A percentile compares a stretch with the other conserved stretches of the same genome.
These are phyloP conservation scores for Oscheius sp. DNA, from an alignment of 2,888 invertebrate species.

Conservation along the genomic window DNA sequence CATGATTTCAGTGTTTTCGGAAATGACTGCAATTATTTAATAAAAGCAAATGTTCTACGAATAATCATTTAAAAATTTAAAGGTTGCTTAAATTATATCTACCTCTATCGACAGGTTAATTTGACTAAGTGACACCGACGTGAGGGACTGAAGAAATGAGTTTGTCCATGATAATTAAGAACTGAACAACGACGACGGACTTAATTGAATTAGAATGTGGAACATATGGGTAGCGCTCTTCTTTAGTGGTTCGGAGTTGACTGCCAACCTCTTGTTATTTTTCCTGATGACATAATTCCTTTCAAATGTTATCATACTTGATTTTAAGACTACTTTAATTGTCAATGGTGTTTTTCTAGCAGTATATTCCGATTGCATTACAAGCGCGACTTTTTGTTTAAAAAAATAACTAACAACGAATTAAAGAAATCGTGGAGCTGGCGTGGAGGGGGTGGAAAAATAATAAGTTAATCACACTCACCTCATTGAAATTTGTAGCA, in stretches of 20 bases:
- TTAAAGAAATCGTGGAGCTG: neutral
- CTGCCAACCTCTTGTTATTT: neutral
- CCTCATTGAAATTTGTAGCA: conserved; percentile 12
- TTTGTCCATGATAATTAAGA: conserved; percentile 31
- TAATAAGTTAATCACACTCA: conserved; percentile 21
- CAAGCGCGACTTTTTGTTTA: too few species aligned
- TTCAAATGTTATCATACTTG: too few species aligned
- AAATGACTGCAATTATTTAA: neutral
- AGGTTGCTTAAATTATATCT: too few species aligned
- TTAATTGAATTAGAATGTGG: conserved; percentile 31
- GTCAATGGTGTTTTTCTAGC: too few species aligned
- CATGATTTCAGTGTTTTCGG: conserved; percentile 1
- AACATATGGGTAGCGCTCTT: conserved; percentile 21
- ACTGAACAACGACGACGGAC: conserved; percentile 24
- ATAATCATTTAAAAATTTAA: neutral
- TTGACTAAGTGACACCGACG: neutral
- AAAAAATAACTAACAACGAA: too few species aligned
- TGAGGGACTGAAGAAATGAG: conserved; percentile 17
- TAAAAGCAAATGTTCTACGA: too few species aligned
- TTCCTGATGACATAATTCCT: neutral
- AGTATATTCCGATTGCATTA: too few species aligned
- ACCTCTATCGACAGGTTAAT: neutral
- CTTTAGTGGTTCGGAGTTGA: neutral
- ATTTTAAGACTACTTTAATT: too few species aligned
- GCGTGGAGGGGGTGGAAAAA: neutral